Base-by-base conservation (phyloP, 2,888 invertebrate species). In the Agrenia bidenticulata region DNA sequence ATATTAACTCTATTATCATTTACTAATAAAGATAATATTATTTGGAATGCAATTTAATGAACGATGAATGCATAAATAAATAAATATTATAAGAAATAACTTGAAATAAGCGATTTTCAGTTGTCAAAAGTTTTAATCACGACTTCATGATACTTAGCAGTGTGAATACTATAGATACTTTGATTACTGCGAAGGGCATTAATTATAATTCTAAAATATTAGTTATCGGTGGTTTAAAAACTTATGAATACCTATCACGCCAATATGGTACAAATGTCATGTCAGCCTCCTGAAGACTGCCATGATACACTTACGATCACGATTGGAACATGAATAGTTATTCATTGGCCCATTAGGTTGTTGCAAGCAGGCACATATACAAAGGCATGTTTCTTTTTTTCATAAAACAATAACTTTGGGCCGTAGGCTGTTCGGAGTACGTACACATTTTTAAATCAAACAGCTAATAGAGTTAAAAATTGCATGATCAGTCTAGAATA, bases 161-260 rank as follows among this genome's bases (percentile, higher is more conserved):
- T 51, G 51, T 15, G 15, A 27, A 27, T 55, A 55, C 26, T 55
- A 55, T 55, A n/a, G 9, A 55, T 17, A 32, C 15, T 55, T 55
- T 21, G 13, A 17, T 51, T 21, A 55, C 27, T 55, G 55, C 55
- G 55, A 26, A 17, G 24, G 15, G 19, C 13, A 45, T 45, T 45
- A 51, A 55, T 27, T 55, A 15, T 32, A 11, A 55, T 55, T 26
- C 55, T 55, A 55, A 55, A 55, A 55, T 45, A 45, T 55, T 55
- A 55, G 55, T 55, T 26, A 17, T 55, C 55, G 55, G 55, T 55
- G 55, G 55, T 55, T 55, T 55, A 55, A 55, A 55, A 55, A 55
- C 55, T 13, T 51, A 51, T 55, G 32, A 55, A 55, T 55, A 55
- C 17, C 55, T 27, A 26, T 26, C 55, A 26, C 11, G 55, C 55